Evolutionary conservation across 2,113 vertebrate species (phyloP), one percentile per base, ranked within the genome.

Genomic region (Python bivittatus): DNA sequence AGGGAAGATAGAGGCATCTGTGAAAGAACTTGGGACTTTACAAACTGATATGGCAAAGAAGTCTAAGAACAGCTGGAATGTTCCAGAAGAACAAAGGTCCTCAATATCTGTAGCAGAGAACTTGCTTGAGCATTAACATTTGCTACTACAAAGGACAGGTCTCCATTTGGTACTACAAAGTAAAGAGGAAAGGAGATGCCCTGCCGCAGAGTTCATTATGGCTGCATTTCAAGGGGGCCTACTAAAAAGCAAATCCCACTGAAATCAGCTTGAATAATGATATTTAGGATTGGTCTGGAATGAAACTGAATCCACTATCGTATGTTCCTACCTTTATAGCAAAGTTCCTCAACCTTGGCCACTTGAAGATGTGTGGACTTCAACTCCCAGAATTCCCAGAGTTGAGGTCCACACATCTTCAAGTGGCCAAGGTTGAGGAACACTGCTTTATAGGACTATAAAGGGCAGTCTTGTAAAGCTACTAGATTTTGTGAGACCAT

Each of bases 401-500:
- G n/a, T n/a, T n/a, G n/a, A n/a, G n/a, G n/a, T n/a, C n/a, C n/a
- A n/a, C n/a, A n/a, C n/a, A n/a, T n/a, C n/a, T n/a, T n/a, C n/a
- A n/a, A n/a, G n/a, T n/a, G n/a, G n/a, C n/a, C n/a, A n/a, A n/a
- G n/a, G n/a, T n/a, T n/a, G n/a, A n/a, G n/a, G n/a, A n/a, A n/a
- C n/a, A n/a, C n/a, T n/a, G n/a, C n/a, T n/a, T n/a, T n/a, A 86
- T 29, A 86, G 48, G 48, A 29, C 84, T 54, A 90, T 60, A 92
- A 6, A 92, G 52, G 91, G 10, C n/a, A 23, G 1, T 12, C 88
- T 0, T 27, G 0, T 13, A 84, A 89, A 91, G 17, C 52, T 57
- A 89, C 1, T 22, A 53, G 25, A 48, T 93, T 92, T 96, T 58
- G 0, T 42, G 72, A 25, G 48, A 5, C 6, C 93, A 97, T 98